Base-by-base conservation (phyloP, 1,140 invertebrate species). In the Drosophila melanica region DNA sequence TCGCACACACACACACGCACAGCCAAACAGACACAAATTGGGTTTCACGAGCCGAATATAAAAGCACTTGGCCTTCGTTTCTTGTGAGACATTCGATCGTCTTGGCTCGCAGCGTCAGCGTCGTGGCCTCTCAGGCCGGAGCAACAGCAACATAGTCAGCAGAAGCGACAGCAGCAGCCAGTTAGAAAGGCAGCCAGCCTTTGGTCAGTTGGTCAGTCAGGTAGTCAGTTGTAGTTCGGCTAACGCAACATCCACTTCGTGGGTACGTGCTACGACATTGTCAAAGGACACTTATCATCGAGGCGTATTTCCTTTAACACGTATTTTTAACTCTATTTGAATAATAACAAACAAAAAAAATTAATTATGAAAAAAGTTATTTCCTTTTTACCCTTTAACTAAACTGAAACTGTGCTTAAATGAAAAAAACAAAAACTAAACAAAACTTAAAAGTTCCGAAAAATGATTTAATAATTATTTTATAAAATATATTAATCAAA, bases 41-140 rank as follows among this genome's bases (percentile, higher is more conserved):
- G 64, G 65, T 68, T 73, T 77, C 74, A 75, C 55, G 75, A 87
- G 48, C 57, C 67, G 75, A 90, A 89, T 87, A 91, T 91, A 91
- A 91, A 91, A 91, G 82, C 77, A 76, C 71, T 79, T 79, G 82
- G 59, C 76, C 65, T 76, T 74, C 77, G 73, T 84, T 90, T 89
- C 90, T 91, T 91, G 87, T 72, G 82, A 91, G 90, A 91, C 90
- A 91, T 91, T 91, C 66, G 76, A 84, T 84, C 90, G 90, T 91
- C 90, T 91, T 91, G 74, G 77, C 81, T 84, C 70, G 77, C 75
- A 81, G 82, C 75, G 75, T 78, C 39, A 75, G 79, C 79, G 67
- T 81, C 79, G 79, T 66, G 53, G 79, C 53, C 70, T 65, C 73
- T 63, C 67, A 53, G 48, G 27, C 54, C 55, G 50, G 51, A 78